Percentiles rank a stretch among this genome's conserved stretches.
These are phyloP conservation scores for Microctenopoma lineatum DNA, from an alignment of 2,797 vertebrate genomes.

Conservation along the genomic window DNA sequence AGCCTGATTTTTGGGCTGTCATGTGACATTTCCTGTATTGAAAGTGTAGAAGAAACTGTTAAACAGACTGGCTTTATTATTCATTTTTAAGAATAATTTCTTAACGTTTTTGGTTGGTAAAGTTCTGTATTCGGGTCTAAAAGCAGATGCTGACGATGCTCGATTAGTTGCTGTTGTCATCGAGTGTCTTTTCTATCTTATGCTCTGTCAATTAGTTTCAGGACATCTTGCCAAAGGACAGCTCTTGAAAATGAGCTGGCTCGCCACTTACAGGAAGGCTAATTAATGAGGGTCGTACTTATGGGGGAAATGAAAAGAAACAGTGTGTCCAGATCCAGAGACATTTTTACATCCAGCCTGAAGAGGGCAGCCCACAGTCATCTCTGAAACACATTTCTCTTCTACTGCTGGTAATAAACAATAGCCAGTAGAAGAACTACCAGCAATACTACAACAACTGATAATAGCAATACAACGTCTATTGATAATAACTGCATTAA, in stretches of 20 bases:
- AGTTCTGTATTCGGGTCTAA: too few relatives aligned
- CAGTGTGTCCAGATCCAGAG: not conserved
- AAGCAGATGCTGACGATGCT: too few relatives aligned
- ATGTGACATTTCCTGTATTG: not conserved
- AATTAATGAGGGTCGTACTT: not conserved
- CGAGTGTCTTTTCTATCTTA: too few relatives aligned
- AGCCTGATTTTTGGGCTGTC: not conserved
- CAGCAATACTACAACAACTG: not conserved
- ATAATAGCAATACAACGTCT: not conserved
- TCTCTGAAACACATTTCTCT: not conserved
- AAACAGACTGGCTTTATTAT: too few relatives aligned
- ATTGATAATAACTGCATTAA: too few relatives aligned
- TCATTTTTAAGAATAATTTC: too few relatives aligned
- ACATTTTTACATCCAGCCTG: constrained; percentile 12
- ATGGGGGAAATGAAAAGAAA: not conserved
- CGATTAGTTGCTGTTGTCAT: too few relatives aligned
- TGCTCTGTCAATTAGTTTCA: not conserved
- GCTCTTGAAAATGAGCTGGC: too few relatives aligned
- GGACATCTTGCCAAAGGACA: too few relatives aligned
- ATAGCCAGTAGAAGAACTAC: not conserved
- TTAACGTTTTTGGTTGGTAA: too few relatives aligned
- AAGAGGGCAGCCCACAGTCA: constrained; percentile 61
- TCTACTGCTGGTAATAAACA: not conserved
- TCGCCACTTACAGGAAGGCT: not conserved
- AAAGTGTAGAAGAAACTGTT: not conserved